A percentile compares a stretch with the other conserved stretches of the same genome.
Conservation (phyloP, 2,797 vertebrate genomes). For the Selene dorsalis region DNA sequence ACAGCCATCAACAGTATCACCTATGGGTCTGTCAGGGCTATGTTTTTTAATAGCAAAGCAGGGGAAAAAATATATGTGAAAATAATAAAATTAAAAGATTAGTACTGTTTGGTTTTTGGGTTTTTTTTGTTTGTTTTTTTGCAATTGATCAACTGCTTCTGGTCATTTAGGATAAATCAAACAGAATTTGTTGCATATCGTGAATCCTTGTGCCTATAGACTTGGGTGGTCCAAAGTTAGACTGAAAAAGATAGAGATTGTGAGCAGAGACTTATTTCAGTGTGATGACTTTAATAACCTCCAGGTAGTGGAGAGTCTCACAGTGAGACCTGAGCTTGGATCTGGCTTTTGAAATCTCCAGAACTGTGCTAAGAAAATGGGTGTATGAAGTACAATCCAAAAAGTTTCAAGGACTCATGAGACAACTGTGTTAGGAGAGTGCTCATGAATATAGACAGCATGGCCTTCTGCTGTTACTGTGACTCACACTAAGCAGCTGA, state of each 20-base stretch:
- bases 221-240: background rate
- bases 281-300: slow-evolving; percentile 35
- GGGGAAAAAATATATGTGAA: background rate
- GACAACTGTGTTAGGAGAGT: slow-evolving; percentile 52
- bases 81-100: background rate
- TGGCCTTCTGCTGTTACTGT: slow-evolving; percentile 36
- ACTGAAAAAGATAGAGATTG: background rate
- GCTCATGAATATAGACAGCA: slow-evolving; percentile 68
- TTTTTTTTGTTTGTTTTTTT: no score
- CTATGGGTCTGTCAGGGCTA: no score
- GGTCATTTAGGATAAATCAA: background rate
- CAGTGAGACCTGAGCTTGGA: slow-evolving; percentile 7
- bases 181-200: background rate
- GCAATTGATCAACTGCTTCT: background rate
- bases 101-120: no score
- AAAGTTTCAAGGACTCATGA: slow-evolving; percentile 40
- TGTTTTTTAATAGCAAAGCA: background rate
- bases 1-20: background rate
- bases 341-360: slow-evolving; percentile 28
- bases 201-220: no score
- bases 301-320: slow-evolving; percentile 23
- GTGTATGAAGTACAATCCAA: slow-evolving; percentile 39
- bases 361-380: slow-evolving; percentile 17
- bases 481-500: slow-evolving; percentile 42
- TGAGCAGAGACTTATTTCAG: slow-evolving; percentile 10